Evolutionary conservation across 2,797 vertebrate genomes (phyloP), one percentile per base, ranked within the genome.

Genomic region (Leucoraja ocellata): DNA sequence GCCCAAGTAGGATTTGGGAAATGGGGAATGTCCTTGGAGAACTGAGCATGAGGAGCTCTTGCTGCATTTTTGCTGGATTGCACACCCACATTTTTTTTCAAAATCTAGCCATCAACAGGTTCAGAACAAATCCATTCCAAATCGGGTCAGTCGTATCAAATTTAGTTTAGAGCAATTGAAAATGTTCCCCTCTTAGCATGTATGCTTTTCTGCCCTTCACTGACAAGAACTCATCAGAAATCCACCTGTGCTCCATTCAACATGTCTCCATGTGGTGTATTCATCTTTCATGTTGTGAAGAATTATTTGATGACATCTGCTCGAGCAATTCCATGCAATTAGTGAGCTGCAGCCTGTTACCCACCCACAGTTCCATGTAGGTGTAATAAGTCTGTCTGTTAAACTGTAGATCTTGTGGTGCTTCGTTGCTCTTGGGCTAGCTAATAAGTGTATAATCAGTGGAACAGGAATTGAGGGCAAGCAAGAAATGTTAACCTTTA

Each of bases 341-440:
- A 86, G 63, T 65, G 28, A 86, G 81, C 25, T 84, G 81, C 81
- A 84, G 83, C 54, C 83, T 86, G 54, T 58, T 63, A n/a, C 83
- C 58, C 58, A 28, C 54, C 81, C 81, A 84, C 54, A 5, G 54
- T 86, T 58, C 0, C 61, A 63, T 28, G 61, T 86, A 14, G 58
- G 58, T 63, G 83, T 63, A 63, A 32, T 13, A 86, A 63, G 58
- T 61, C 83, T 61, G 54, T 1, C 54, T 32, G 28, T 61, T 86
- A 28, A 86, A 86, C 63, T 28, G 14, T 63, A n/a, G n/a, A 86
- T 1, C 54, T 13, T 7, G 9, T 54, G 80, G 80, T 21, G 13
- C n/a, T 86, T 28, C 28, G n/a, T 86, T 63, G 83, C 6, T 86
- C 63, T 18, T 86, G 13, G 65, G 4, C 16, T 11, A 63, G 58